Conservation (phyloP, 2,113 vertebrate genomes). For the Guaruba guarouba region DNA sequence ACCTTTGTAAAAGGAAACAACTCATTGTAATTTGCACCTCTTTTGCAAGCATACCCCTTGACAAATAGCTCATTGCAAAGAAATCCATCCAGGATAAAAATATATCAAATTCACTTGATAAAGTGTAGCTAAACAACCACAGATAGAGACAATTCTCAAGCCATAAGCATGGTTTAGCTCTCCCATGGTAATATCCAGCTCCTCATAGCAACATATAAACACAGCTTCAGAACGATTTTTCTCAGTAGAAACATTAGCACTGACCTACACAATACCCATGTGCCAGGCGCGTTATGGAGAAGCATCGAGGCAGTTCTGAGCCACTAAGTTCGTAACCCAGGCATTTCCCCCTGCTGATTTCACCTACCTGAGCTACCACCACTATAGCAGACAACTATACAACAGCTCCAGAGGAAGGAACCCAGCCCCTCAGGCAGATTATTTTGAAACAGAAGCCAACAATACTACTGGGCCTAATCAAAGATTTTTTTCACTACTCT, state of each 20-base stretch:
- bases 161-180: neutral
- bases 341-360: neutral
- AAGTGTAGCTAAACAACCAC: neutral
- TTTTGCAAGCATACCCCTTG: conserved; percentile 76
- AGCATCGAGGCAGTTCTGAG: neutral
- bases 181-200: neutral
- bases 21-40: conserved; percentile 83
- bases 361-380: neutral
- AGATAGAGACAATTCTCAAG: neutral
- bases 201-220: neutral
- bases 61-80: conserved; percentile 48
- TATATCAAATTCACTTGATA: neutral
- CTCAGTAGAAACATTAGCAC: neutral
- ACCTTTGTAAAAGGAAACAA: conserved; percentile 66
- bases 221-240: neutral
- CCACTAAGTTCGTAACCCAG: neutral
- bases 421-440: neutral
- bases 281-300: neutral
- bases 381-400: neutral
- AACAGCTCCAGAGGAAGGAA: neutral
- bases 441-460: conserved; percentile 25
- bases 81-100: neutral
- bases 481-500: neutral
- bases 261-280: neutral
- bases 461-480: neutral